Conservation (phyloP, 2,888 invertebrate genomes). For the Muschampia plurimacula region DNA sequence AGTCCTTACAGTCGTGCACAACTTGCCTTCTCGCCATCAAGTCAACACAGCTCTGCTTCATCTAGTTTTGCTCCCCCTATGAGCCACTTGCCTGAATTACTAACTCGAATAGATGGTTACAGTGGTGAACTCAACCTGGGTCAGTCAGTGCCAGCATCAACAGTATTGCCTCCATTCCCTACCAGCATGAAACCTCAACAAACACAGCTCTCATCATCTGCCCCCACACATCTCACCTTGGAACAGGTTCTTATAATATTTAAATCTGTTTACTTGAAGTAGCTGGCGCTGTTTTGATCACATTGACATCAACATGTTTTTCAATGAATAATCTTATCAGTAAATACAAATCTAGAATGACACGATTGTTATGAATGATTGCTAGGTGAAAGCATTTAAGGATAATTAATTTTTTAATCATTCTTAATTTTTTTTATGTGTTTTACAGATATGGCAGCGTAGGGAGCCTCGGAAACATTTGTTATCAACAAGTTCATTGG, state of each 20-base stretch:
- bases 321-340: constrained; percentile 14
- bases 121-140: constrained; percentile 85
- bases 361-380: not conserved
- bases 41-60: constrained; percentile 87
- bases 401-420: not conserved
- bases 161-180: constrained; percentile 78
- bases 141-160: constrained; percentile 88
- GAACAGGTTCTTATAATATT: constrained; percentile 82
- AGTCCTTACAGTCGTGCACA: constrained; percentile 81
- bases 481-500: constrained; percentile 93
- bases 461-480: constrained; percentile 95
- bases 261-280: constrained; percentile 14
- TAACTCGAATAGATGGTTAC: constrained; percentile 88
- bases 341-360: constrained; percentile 17
- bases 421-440: not conserved
- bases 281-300: constrained; percentile 4
- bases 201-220: constrained; percentile 93
- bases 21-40: constrained; percentile 88
- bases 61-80: constrained; percentile 78
- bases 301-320: constrained; percentile 11
- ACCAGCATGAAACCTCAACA: constrained; percentile 72
- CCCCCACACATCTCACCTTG: constrained; percentile 93
- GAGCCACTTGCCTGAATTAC: constrained; percentile 86
- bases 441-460: constrained; percentile 91
- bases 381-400: not conserved